Percentiles rank a stretch among this genome's conserved stretches.
phyloP scores from a whole-genome alignment of 2,888 invertebrate genomes.

The Athalia circularis region DNA sequence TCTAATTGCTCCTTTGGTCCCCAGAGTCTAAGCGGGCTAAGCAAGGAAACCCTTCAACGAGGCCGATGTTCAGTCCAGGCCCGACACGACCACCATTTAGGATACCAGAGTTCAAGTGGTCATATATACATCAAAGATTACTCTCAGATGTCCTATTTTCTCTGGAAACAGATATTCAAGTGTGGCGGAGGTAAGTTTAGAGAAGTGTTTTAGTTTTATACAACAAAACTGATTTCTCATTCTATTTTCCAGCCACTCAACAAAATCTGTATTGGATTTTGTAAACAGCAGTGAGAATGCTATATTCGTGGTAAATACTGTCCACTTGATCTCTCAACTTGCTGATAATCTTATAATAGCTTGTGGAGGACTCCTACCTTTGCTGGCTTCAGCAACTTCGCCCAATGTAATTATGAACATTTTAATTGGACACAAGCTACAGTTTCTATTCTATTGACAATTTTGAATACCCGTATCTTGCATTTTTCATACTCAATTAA shows the following conservation, averaged over 20 bases:
- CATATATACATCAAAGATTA: constrained; percentile 97
- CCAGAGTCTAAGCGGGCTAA: constrained; percentile 73
- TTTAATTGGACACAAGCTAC: constrained; percentile 10
- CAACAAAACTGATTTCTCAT: constrained; percentile 45
- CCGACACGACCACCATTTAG: constrained; percentile 96
- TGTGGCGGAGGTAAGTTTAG: constrained; percentile 80
- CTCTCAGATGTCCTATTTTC: constrained; percentile 97
- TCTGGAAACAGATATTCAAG: constrained; percentile 97
- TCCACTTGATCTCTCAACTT: constrained; percentile 98
- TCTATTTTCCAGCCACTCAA: constrained; percentile 85
- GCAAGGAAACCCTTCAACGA: constrained; percentile 79
- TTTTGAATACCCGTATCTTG: constrained; percentile 12
- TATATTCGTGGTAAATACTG: constrained; percentile 99
- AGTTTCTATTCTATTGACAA: constrained; percentile 14
- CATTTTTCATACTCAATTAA: constrained; percentile 14
- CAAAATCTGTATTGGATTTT: constrained; percentile 97
- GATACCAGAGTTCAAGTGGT: constrained; percentile 99
- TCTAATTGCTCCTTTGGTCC: constrained; percentile 24
- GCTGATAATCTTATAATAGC: constrained; percentile 99
- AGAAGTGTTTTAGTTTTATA: background rate
- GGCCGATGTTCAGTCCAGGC: constrained; percentile 95
- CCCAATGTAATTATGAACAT: constrained; percentile 88
- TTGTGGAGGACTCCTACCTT: constrained; percentile 96
- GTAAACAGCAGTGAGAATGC: constrained; percentile 99
- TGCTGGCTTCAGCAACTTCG: constrained; percentile 98